Conservation (phyloP, 2,113 vertebrate genomes). For the Bostrychus sinensis region DNA sequence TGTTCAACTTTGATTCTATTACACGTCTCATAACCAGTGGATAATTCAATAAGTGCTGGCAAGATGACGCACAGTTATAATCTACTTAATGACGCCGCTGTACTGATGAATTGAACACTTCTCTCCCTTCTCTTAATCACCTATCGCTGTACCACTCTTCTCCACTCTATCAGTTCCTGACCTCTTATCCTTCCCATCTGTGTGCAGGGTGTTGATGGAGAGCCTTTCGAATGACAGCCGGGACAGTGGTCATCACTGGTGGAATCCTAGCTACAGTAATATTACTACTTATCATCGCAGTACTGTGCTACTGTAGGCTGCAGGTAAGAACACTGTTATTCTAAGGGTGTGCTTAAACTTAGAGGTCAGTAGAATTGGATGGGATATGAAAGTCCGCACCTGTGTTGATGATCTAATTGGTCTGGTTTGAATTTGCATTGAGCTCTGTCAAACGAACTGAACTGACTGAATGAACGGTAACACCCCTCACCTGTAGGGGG, state of each 20-base stretch:
- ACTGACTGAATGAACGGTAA: too few relatives aligned
- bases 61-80: conserved; percentile 66
- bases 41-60: conserved; percentile 68
- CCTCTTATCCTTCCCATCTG: conserved; percentile 6
- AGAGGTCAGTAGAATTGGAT: too few relatives aligned
- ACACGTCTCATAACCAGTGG: conserved; percentile 60
- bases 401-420: too few relatives aligned
- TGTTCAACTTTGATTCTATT: conserved; percentile 69
- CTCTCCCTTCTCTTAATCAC: conserved; percentile 24
- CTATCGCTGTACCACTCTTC: not conserved
- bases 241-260: conserved; percentile 99
- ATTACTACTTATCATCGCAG: conserved; percentile 95
- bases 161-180: not conserved
- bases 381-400: too few relatives aligned
- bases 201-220: conserved; percentile 91
- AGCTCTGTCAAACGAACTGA: too few relatives aligned
- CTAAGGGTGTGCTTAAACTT: too few relatives aligned
- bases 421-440: too few relatives aligned
- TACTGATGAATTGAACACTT: conserved; percentile 58
- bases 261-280: conserved; percentile 99
- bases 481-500: too few relatives aligned
- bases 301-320: conserved; percentile 97
- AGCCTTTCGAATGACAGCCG: conserved; percentile 99
- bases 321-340: conserved; percentile 83
- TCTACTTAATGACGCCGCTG: conserved; percentile 70